These are phyloP conservation scores for Syritta pipiens DNA, from an alignment of 2,888 invertebrate species.

Conservation along the genomic window DNA sequence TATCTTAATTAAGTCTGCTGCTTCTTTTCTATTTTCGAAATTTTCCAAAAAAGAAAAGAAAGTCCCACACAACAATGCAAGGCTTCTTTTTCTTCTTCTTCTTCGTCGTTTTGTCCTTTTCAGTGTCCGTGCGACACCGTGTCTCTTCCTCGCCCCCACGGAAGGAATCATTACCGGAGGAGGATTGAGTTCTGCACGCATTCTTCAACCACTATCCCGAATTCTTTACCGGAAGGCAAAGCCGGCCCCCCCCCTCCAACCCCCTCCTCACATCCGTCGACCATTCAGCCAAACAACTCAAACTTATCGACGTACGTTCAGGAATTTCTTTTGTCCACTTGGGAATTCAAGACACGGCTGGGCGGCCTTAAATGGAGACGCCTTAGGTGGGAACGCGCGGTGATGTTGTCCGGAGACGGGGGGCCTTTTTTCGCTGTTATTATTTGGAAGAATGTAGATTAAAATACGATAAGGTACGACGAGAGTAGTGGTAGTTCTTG, in stretches of 20 bases:
- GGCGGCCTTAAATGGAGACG: constrained; percentile 19
- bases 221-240: constrained; percentile 23
- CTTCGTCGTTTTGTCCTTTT: too few relatives aligned
- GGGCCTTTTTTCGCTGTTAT: constrained; percentile 55
- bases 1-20: constrained; percentile 67
- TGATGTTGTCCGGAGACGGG: constrained; percentile 11
- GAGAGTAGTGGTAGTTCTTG: too few relatives aligned
- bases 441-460: constrained; percentile 64
- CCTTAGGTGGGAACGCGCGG: too few relatives aligned
- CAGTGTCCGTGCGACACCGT: too few relatives aligned
- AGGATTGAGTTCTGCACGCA: constrained; percentile 48
- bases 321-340: constrained; percentile 59
- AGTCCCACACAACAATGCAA: constrained; percentile 35
- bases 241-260: too few relatives aligned
- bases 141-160: too few relatives aligned
- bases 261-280: too few relatives aligned
- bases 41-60: constrained; percentile 43
- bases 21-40: constrained; percentile 57
- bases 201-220: constrained; percentile 48
- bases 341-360: constrained; percentile 61
- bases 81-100: too few relatives aligned
- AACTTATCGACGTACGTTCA: too few relatives aligned
- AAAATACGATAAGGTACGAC: constrained; percentile 60
- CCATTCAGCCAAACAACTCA: too few relatives aligned
- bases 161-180: constrained; percentile 36